These are phyloP conservation scores for Trissolcus basalis DNA, from an alignment of 1,140 invertebrate species.

Conservation along the genomic window DNA sequence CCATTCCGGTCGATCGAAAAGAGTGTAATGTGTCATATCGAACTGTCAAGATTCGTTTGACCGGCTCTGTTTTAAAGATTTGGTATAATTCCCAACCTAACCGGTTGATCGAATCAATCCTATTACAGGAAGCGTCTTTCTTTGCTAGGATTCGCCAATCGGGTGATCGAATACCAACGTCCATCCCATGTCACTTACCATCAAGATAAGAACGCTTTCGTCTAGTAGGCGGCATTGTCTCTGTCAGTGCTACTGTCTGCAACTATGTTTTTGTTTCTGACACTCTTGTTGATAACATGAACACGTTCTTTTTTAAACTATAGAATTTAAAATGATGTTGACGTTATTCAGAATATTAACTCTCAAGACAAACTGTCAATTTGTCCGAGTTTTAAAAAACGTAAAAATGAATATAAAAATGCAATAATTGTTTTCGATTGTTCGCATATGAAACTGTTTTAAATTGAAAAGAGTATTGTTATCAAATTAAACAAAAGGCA, in stretches of 20 bases:
- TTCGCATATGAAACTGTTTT: too few species aligned
- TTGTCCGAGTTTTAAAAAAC: too few species aligned
- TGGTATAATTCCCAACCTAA: constrained; percentile 57
- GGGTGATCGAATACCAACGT: constrained; percentile 59
- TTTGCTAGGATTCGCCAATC: constrained; percentile 60
- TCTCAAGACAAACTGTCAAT: too few species aligned
- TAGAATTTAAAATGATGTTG: constrained; percentile 11
- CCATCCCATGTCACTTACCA: constrained; percentile 60
- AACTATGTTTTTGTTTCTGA: constrained; percentile 35
- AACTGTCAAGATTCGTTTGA: constrained; percentile 61
- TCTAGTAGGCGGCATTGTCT: constrained; percentile 55
- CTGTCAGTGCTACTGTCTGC: constrained; percentile 58
- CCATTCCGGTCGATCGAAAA: constrained; percentile 54
- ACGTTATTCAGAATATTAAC: too few species aligned
- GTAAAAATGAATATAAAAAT: too few species aligned
- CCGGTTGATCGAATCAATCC: constrained; percentile 67
- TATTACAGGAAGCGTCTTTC: constrained; percentile 66
- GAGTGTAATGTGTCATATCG: constrained; percentile 59
- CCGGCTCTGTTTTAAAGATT: constrained; percentile 61
- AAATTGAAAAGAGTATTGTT: too few species aligned
- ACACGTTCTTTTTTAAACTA: constrained; percentile 28
- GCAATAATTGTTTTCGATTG: too few species aligned
- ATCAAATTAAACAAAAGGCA: constrained; percentile 23
- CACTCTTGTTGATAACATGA: constrained; percentile 37
- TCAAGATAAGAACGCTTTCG: constrained; percentile 50